Base-by-base conservation (phyloP, 2,888 invertebrate species). In the Abscondita cerata region DNA sequence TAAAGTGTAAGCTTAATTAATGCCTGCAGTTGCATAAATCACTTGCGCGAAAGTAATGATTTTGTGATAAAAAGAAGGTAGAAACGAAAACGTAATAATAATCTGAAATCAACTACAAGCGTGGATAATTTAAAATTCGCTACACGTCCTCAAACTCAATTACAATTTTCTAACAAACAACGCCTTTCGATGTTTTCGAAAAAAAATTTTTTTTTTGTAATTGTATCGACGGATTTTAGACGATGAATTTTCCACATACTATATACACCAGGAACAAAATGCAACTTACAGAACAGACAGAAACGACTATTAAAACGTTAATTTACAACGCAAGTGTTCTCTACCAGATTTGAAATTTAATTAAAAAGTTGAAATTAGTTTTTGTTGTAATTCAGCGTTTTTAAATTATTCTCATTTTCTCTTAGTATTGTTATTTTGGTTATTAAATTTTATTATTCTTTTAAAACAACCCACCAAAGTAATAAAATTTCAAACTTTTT, bases 341-440 rank as follows among this genome's bases (percentile, higher is more conserved):
- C 72, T 62, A 68, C 67, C 72, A 68, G 65, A 64, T 64, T 62
- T 74, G 72, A 75, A 78, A 80, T 80, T 80, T 80, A 80, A 80
- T 80, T 80, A 79, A 80, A 80, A 80, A 80, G 79, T 80, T 80
- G 69, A 76, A 80, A 80, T 80, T 79, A 80, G 79, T 80, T 80
- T 79, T 80, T 79, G 79, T 78, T 78, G 78, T 80, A 80, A 80
- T 78, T 79, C 77, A 73, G 70, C 76, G 74, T 79, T 79, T 79
- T 79, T 76, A 76, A 75, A 78, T 76, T 73, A 75, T 74, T 73
- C 73, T 68, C 71, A 67, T 68, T 75, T 73, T 74, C 70, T 64
- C 68, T 62, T 57, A 52, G 52, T 53, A 58, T 67, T 70, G 75
- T 74, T 76, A 74, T 74, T 73, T 75, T 73, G 71, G 71, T 69